Evolutionary conservation across 1,140 invertebrate genomes (phyloP), one percentile per base, ranked within the genome.

Genomic region (Nomia melanderi): DNA sequence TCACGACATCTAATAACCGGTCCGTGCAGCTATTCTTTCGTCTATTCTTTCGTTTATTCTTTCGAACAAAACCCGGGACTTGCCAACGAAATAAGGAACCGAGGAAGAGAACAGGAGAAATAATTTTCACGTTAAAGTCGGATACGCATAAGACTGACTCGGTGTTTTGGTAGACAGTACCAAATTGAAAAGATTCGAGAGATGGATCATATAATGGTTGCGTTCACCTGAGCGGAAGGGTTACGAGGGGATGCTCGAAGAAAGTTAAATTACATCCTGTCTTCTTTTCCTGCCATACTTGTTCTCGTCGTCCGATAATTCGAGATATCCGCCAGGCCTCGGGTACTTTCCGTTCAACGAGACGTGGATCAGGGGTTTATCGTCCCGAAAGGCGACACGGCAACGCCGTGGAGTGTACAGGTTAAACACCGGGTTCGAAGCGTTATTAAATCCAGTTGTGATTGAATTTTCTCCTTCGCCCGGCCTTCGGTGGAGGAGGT

Each of bases 381-480:
- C 65, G 20, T 81, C 72, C 63, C 44, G 7, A 7, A 65, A 59
- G 65, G 59, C 59, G 63, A 39, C 62, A 41, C 63, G 80, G 56
- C 72, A 66, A 71, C 67, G 71, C 47, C 29, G n/a, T n/a, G 20
- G 62, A 64, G 66, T 64, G 78, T 82, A 71, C 75, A 44, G 59
- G 64, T 53, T 78, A 74, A 83, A 81, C 74, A 73, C 63, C 36
- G 25, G 44, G n/a, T n/a, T n/a, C 31, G 36, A 59, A 66, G 69
- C 79, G 74, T 83, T 78, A 82, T 83, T 82, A 82, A 77, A 83
- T 83, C 57, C 63, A 74, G 57, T 64, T 78, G 64, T 44, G 74
- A 78, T 78, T 74, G 71, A 73, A 82, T 81, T 82, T 39, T 63
- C 64, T 14, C 47, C 12, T n/a, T n/a, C n/a, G n/a, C n/a, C 36